A percentile compares a stretch with the other conserved stretches of the same genome.
These are phyloP conservation scores for Paramuricea clavata DNA, from an alignment of 92 coral and sea anemone species.

Conservation along the genomic window DNA sequence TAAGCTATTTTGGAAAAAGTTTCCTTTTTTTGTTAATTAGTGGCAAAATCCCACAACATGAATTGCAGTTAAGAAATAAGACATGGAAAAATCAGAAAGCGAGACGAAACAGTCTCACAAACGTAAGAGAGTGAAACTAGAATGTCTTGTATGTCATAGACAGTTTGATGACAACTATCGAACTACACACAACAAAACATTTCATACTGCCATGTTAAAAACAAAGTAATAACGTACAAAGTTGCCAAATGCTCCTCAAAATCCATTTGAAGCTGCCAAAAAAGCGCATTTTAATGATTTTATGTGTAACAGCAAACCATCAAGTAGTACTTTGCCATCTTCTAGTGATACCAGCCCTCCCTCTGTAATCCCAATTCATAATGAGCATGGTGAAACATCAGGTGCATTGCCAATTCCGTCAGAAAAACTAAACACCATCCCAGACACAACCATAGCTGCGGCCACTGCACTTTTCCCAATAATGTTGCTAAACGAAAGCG, in stretches of 20 bases:
- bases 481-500: background rate
- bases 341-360: background rate
- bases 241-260: background rate
- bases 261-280: slow-evolving; percentile 6
- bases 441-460: background rate
- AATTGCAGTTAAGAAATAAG: background rate
- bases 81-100: background rate
- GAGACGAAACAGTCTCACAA: background rate
- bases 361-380: background rate
- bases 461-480: background rate
- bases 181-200: slow-evolving; percentile 6
- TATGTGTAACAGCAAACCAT: background rate
- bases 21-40: too few relatives aligned
- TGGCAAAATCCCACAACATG: too few relatives aligned
- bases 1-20: too few relatives aligned
- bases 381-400: background rate
- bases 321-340: background rate
- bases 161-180: slow-evolving; percentile 4
- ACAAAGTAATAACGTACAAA: background rate
- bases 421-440: background rate
- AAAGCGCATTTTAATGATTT: background rate
- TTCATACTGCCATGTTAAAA: background rate
- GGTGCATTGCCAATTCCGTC: background rate
- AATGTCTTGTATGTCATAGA: slow-evolving; percentile 9
- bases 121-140: background rate